Conservation (phyloP, 2,888 invertebrate species). For the Arctia plantaginis region DNA sequence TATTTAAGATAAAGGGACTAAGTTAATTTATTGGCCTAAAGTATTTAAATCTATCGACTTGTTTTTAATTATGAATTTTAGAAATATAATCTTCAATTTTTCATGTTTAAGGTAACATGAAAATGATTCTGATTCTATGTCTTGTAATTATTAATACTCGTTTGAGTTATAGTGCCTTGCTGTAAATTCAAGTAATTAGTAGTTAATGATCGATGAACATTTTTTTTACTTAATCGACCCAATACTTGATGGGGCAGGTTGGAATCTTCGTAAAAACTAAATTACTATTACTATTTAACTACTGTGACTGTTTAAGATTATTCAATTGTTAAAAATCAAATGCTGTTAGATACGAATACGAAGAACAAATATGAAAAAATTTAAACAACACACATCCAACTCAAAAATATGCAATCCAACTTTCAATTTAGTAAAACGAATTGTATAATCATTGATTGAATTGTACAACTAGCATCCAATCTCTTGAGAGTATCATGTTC, state of each 20-base stretch:
- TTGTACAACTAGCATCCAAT: conserved; percentile 22
- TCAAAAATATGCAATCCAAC: background rate
- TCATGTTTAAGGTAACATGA: background rate
- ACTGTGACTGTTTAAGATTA: background rate
- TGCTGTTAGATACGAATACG: background rate
- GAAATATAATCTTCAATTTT: too few species aligned
- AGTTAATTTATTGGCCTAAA: background rate
- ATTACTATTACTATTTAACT: too few species aligned
- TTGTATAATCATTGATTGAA: conserved; percentile 22
- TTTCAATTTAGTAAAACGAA: conserved; percentile 2
- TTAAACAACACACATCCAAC: background rate
- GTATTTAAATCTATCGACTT: background rate
- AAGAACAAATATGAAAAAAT: background rate
- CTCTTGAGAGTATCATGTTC: conserved; percentile 36
- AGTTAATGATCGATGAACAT: background rate
- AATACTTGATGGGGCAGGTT: background rate
- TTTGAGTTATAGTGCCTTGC: background rate
- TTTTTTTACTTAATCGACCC: background rate
- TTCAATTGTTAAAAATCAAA: background rate
- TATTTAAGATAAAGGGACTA: conserved; percentile 62
- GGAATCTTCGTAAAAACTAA: background rate
- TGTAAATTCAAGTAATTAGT: background rate
- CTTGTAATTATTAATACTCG: too few species aligned
- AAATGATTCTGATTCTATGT: background rate
- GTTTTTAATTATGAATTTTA: background rate